phyloP scores from a whole-genome alignment of 2,797 vertebrate species.

The Pantherophis alleghaniensis region DNA sequence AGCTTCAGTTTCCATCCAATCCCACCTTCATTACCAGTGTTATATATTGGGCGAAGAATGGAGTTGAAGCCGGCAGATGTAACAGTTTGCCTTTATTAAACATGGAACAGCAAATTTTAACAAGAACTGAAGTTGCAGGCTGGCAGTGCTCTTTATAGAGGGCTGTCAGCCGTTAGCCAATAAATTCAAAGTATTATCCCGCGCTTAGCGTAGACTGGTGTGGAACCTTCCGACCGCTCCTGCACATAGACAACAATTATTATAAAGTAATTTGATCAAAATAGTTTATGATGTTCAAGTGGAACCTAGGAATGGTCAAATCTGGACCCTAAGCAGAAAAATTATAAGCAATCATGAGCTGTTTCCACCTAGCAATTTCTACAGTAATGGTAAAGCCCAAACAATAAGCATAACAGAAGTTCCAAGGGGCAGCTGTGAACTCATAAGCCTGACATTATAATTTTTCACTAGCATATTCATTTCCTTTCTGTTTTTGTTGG shows the following conservation, averaged over 20 bases:
- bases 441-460: neutral
- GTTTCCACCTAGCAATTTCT: neutral
- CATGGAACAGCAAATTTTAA: too few relatives aligned
- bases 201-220: too few relatives aligned
- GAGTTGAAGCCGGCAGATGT: too few relatives aligned
- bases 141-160: too few relatives aligned
- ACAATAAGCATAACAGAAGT: neutral
- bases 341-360: neutral
- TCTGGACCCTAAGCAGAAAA: neutral
- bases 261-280: neutral
- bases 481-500: neutral
- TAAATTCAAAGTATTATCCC: too few relatives aligned
- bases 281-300: neutral
- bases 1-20: too few relatives aligned
- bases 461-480: neutral
- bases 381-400: neutral
- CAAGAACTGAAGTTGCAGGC: too few relatives aligned
- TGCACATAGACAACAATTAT: neutral
- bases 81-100: neutral
- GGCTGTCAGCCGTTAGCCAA: too few relatives aligned
- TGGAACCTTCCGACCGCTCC: too few relatives aligned
- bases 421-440: neutral
- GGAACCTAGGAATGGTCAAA: neutral
- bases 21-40: too few relatives aligned
- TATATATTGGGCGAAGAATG: too few relatives aligned